A percentile compares a stretch with the other conserved stretches of the same genome.
Evolutionary conservation across 2,113 vertebrate genomes (phyloP).

Genomic region (Pluvianellus socialis): DNA sequence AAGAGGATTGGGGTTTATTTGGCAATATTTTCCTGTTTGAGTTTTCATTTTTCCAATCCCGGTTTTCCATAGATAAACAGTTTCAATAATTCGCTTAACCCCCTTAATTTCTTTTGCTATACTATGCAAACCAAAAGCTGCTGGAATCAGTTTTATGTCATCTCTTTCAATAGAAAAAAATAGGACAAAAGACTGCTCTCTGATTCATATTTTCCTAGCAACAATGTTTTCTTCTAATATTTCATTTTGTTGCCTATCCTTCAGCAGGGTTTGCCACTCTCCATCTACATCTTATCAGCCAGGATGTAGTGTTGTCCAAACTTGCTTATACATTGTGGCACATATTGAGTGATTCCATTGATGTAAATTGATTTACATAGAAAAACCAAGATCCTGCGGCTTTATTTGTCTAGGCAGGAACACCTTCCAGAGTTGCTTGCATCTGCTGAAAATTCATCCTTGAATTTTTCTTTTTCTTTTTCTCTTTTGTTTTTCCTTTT

Average conservation of each 20-base stretch:
- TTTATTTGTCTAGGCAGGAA: not conserved
- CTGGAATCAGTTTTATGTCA: not conserved
- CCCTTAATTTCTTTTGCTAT: not conserved
- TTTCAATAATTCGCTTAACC: not conserved
- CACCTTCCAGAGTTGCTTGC: not conserved
- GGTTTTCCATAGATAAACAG: not conserved
- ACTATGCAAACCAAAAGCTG: not conserved
- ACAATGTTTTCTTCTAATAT: not conserved
- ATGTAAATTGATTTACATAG: not conserved
- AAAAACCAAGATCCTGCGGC: not conserved
- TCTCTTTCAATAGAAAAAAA: not conserved
- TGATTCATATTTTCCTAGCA: not conserved
- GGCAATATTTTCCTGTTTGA: not conserved
- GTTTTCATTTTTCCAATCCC: not conserved
- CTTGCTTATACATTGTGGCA: not conserved
- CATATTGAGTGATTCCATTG: not conserved
- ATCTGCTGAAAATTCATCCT: not conserved
- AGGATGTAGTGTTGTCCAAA: not conserved
- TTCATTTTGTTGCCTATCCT: not conserved
- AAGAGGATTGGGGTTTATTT: not conserved
- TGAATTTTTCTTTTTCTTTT: not conserved
- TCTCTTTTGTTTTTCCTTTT: not conserved
- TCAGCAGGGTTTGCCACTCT: not conserved
- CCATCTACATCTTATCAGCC: not conserved
- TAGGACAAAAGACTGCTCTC: not conserved